These are phyloP conservation scores for Dinoponera quadriceps DNA, from an alignment of 1,140 invertebrate genomes.

Conservation along the genomic window DNA sequence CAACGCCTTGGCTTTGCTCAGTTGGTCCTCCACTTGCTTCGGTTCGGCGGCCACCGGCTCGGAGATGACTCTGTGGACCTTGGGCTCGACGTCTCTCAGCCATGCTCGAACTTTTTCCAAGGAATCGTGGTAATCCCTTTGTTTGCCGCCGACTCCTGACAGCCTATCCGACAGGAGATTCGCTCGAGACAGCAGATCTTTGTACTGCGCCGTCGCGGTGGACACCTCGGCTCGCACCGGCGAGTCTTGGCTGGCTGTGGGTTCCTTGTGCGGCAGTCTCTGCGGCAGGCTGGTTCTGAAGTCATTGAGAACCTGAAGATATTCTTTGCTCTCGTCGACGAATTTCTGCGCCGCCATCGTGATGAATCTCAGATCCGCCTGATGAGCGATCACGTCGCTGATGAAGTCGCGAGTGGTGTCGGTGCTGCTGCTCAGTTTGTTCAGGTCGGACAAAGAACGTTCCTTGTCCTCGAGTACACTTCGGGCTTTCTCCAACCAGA, in stretches of 20 bases:
- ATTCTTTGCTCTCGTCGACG: constrained; percentile 96
- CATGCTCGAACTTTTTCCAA: constrained; percentile 93
- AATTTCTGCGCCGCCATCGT: constrained; percentile 98
- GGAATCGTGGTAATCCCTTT: constrained; percentile 93
- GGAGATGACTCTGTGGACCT: constrained; percentile 90
- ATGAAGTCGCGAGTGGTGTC: constrained; percentile 94
- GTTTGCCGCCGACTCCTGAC: constrained; percentile 91
- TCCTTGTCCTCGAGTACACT: constrained; percentile 94
- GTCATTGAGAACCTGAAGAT: constrained; percentile 92
- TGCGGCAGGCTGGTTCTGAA: constrained; percentile 93
- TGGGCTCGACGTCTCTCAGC: constrained; percentile 93
- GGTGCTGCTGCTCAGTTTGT: constrained; percentile 89
- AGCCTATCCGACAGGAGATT: constrained; percentile 93
- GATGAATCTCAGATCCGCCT: constrained; percentile 97
- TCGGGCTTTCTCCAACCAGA: constrained; percentile 93
- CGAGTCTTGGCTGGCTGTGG: constrained; percentile 89
- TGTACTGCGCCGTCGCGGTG: constrained; percentile 89
- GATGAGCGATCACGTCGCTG: constrained; percentile 97
- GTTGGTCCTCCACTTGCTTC: constrained; percentile 94
- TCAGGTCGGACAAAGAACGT: constrained; percentile 92
- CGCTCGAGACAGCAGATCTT: constrained; percentile 91
- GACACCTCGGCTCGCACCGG: constrained; percentile 90
- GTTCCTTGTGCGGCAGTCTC: constrained; percentile 91
- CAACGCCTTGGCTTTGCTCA: constrained; percentile 93
- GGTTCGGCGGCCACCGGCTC: constrained; percentile 95